These are phyloP conservation scores for Ischnura elegans DNA, from an alignment of 2,888 invertebrate species.

Conservation along the genomic window DNA sequence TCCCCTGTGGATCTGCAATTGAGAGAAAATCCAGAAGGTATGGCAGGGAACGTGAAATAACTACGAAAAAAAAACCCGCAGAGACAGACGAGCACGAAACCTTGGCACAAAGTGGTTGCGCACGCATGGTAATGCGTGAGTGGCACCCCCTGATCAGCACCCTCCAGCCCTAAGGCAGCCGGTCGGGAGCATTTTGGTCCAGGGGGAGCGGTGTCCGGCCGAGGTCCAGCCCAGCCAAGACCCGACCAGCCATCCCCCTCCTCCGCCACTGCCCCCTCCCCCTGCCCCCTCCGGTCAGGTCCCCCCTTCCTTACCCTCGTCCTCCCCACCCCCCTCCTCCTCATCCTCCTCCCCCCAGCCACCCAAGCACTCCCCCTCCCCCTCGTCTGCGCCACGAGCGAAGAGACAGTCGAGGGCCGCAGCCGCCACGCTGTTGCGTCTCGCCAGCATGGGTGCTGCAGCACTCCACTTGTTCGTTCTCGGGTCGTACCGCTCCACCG, in stretches of 20 bases:
- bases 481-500: slow-evolving; percentile 84
- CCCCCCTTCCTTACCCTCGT: neutral
- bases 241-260: neutral
- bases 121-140: neutral
- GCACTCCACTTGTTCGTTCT: slow-evolving; percentile 84
- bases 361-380: slow-evolving; percentile 32
- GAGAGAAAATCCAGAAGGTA: no score
- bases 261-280: neutral
- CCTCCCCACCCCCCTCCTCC: neutral
- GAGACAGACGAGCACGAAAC: neutral
- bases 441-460: slow-evolving; percentile 83
- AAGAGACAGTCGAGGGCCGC: slow-evolving; percentile 83
- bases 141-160: neutral
- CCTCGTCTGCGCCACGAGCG: slow-evolving; percentile 71
- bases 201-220: no score
- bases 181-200: neutral
- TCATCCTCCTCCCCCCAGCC: neutral
- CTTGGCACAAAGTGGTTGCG: neutral
- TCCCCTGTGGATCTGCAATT: no score
- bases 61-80: neutral
- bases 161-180: slow-evolving; percentile 50
- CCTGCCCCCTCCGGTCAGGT: neutral
- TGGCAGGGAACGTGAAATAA: no score
- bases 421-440: slow-evolving; percentile 84
- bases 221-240: slow-evolving; percentile 28